A percentile compares a stretch with the other conserved stretches of the same genome.
Evolutionary conservation across 2,888 invertebrate species (phyloP).

Genomic region (Campoletis raptor): DNA sequence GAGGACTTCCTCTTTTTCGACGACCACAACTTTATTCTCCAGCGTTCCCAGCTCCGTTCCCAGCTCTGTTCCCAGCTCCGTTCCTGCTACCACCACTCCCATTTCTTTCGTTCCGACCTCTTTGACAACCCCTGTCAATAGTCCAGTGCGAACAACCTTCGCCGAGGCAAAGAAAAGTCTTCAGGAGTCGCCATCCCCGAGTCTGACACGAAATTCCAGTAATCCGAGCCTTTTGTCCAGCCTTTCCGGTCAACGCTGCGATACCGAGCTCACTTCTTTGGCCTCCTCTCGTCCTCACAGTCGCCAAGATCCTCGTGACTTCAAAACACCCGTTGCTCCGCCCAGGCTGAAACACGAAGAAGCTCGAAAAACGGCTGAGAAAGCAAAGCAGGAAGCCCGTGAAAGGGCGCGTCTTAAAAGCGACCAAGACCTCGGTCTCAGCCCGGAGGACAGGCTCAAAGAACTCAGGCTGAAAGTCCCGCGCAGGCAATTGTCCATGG

Average conservation of each 20-base stretch:
- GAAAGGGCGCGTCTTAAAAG: conserved; percentile 89
- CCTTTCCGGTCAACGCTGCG: conserved; percentile 42
- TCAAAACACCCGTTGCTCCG: conserved; percentile 86
- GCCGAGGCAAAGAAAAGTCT: conserved; percentile 76
- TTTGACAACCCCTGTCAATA: conserved; percentile 75
- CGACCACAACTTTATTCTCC: conserved; percentile 67
- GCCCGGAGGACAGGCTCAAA: conserved; percentile 89
- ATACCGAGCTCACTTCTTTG: conserved; percentile 27
- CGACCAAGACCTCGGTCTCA: conserved; percentile 91
- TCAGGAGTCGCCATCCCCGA: conserved; percentile 58
- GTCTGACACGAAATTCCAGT: conserved; percentile 25
- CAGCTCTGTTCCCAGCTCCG: conserved; percentile 65
- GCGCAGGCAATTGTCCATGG: conserved; percentile 80
- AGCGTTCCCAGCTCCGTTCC: conserved; percentile 68
- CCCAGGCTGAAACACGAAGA: conserved; percentile 85
- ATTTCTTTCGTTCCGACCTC: conserved; percentile 76
- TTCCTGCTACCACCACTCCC: conserved; percentile 65
- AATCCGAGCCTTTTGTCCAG: conserved; percentile 35
- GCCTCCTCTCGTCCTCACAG: conserved; percentile 32
- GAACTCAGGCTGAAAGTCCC: conserved; percentile 86
- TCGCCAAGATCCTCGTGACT: conserved; percentile 75
- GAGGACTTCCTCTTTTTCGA: conserved; percentile 85
- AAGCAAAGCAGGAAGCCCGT: conserved; percentile 88
- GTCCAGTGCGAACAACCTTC: conserved; percentile 77
- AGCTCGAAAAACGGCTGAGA: conserved; percentile 86